Percentiles rank a stretch among this genome's conserved stretches.
phyloP scores from a whole-genome alignment of 1,140 invertebrate species.

The Atta cephalotes region DNA sequence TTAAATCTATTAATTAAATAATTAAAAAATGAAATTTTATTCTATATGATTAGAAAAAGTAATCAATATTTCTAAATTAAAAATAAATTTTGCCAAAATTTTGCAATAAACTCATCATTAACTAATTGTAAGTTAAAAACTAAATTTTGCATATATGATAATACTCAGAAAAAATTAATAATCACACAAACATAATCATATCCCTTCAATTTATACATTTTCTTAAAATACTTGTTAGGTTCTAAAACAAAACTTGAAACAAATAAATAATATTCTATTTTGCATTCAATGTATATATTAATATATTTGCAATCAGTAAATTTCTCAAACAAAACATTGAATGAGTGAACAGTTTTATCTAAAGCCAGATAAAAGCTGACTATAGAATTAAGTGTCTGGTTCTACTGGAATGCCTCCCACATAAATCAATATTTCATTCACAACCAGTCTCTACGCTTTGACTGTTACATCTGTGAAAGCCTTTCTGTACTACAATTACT shows the following conservation, averaged over 20 bases:
- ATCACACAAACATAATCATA: background rate
- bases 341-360: slow-evolving; percentile 29
- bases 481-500: slow-evolving; percentile 38
- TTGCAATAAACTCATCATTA: background rate
- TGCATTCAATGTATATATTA: background rate
- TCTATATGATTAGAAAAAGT: background rate
- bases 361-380: slow-evolving; percentile 34
- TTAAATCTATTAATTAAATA: background rate
- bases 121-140: background rate
- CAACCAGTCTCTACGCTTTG: slow-evolving; percentile 72
- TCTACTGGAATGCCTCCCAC: slow-evolving; percentile 72
- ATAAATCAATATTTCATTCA: slow-evolving; percentile 84
- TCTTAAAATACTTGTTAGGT: background rate
- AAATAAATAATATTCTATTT: background rate
- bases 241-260: background rate
- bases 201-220: background rate
- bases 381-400: slow-evolving; percentile 56
- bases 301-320: slow-evolving; percentile 36
- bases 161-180: slow-evolving; percentile 4
- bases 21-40: slow-evolving; percentile 10
- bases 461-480: slow-evolving; percentile 61
- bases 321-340: slow-evolving; percentile 48
- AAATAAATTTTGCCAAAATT: background rate
- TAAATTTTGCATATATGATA: background rate
- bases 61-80: slow-evolving; percentile 19